These are phyloP conservation scores for Butorides virescens DNA, from an alignment of 2,113 vertebrate species.

Conservation along the genomic window DNA sequence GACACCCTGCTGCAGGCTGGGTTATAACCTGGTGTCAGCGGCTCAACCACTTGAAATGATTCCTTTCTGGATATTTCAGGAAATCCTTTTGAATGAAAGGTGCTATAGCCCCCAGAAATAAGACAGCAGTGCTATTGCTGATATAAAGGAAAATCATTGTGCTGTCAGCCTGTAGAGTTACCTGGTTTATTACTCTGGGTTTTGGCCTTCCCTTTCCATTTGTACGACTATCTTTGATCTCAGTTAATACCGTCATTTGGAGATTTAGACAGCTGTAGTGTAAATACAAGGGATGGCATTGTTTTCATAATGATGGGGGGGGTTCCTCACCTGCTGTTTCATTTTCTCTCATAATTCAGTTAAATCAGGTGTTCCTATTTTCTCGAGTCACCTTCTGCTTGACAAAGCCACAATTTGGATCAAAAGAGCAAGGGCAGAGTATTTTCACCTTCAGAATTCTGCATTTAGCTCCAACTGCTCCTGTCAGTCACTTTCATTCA, in stretches of 20 bases:
- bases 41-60: not conserved
- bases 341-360: not conserved
- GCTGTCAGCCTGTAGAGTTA: slow-evolving; percentile 17
- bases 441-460: not conserved
- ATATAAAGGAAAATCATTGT: slow-evolving; percentile 3
- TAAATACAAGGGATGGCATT: slow-evolving; percentile 34
- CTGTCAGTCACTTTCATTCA: not conserved
- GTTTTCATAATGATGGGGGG: slow-evolving; percentile 33
- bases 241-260: slow-evolving; percentile 21
- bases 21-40: not conserved
- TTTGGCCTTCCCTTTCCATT: not conserved
- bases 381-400: slow-evolving; percentile 2
- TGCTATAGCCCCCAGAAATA: not conserved
- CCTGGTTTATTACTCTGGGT: not conserved
- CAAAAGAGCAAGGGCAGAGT: not conserved
- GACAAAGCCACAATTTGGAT: not conserved
- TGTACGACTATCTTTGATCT: slow-evolving; percentile 53
- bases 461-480: not conserved
- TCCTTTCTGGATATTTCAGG: not conserved
- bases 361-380: slow-evolving; percentile 21
- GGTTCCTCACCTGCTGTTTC: slow-evolving; percentile 22
- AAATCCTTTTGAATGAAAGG: slow-evolving; percentile 13
- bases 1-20: not conserved
- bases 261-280: slow-evolving; percentile 27
- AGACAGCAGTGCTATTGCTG: not conserved